Evolutionary conservation across 2,113 vertebrate species (phyloP), one percentile per base, ranked within the genome.

Genomic region (Symphodus melops): DNA sequence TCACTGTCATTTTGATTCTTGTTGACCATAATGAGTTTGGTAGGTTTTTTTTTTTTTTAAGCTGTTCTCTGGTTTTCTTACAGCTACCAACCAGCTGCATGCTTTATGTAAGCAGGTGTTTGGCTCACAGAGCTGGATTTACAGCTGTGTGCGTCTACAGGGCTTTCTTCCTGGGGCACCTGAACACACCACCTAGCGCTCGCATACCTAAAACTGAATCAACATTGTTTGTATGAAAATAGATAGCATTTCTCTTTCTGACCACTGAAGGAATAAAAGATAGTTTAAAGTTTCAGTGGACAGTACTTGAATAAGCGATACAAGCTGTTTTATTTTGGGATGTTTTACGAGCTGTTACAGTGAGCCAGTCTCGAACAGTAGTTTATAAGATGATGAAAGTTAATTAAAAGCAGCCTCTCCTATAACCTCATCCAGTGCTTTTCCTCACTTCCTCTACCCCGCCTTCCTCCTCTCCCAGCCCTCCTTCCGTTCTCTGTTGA

Each of bases 401-500:
- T 66, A 67, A 73, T 82, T 56, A 73, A 83, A 62, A 61, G 62
- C 42, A 48, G 46, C 25, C 63, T 72, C 63, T 78, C 61, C 23
- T 55, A 37, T 54, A 52, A 60, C 17, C 46, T 54, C n/a, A 21
- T 37, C 58, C 42, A 42, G 9, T 68, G 71, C 23, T 60, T 64
- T 81, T 62, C 25, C 39, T 16, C 9, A 44, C 33, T 75, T 68
- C 68, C 56, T 73, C 53, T 10, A 23, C 51, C 36, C 48, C 58
- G 66, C 70, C 72, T 54, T n/a, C n/a, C 54, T 57, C 48, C 49
- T 64, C 61, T 81, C 37, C 56, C 53, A 70, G 42, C 68, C 60
- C 62, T 86, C 62, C 39, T 75, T 73, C 71, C 75, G 21, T 72
- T 82, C 75, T 60, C 54, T 60, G 75, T 85, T 90, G 73, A 86